phyloP scores from a whole-genome alignment of 2,888 invertebrate species.

The Scrobipalpa atriplicella region DNA sequence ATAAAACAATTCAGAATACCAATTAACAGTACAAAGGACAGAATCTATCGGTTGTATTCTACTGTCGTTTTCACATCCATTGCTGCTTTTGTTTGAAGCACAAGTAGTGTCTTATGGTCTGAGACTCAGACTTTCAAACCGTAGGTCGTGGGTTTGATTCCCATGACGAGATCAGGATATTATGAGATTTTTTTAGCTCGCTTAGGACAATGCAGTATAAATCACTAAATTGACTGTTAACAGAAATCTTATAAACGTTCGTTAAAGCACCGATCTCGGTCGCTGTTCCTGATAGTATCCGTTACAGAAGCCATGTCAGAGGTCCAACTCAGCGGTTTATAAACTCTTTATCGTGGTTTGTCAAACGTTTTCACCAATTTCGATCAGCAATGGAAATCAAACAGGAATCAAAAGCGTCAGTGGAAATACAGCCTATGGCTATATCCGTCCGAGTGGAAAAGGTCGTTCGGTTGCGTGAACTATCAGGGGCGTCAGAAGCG shows the following conservation, averaged over 20 bases:
- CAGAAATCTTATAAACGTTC: too few species aligned
- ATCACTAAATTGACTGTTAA: too few species aligned
- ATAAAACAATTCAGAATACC: conserved; percentile 18
- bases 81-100: background rate
- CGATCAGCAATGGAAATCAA: background rate
- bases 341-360: background rate
- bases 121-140: too few species aligned
- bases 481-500: background rate
- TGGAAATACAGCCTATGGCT: conserved; percentile 6
- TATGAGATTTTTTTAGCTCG: too few species aligned
- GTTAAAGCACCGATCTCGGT: too few species aligned
- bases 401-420: background rate
- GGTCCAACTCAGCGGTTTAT: too few species aligned
- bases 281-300: too few species aligned
- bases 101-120: too few species aligned
- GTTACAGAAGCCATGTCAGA: too few species aligned
- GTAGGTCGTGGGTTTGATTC: too few species aligned
- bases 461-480: conserved; percentile 22
- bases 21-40: conserved; percentile 21
- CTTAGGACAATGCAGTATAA: too few species aligned
- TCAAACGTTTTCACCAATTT: background rate
- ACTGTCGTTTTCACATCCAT: background rate
- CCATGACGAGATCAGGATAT: too few species aligned
- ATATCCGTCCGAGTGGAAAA: conserved; percentile 20
- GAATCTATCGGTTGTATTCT: background rate